A percentile compares a stretch with the other conserved stretches of the same genome.
Evolutionary conservation across 2,888 invertebrate genomes (phyloP).

Genomic region (Prenolepis imparis): DNA sequence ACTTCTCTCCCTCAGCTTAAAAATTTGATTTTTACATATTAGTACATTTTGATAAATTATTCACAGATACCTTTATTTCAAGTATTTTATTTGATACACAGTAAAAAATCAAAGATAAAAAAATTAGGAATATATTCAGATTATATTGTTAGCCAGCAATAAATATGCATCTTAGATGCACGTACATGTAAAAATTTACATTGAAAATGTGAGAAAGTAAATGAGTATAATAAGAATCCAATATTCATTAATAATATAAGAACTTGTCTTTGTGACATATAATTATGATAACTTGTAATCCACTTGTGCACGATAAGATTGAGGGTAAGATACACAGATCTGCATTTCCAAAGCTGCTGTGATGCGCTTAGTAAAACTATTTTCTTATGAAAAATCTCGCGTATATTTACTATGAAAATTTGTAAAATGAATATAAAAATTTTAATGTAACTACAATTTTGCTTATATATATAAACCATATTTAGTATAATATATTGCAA

Average conservation of each 20-base stretch:
- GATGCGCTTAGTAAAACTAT: constrained; percentile 81
- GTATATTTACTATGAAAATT: constrained; percentile 71
- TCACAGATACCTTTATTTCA: neutral
- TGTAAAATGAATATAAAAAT: constrained; percentile 62
- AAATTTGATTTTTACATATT: neutral
- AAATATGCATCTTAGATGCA: constrained; percentile 58
- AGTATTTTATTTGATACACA: constrained; percentile 7
- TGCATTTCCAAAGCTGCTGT: constrained; percentile 82
- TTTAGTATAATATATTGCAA: constrained; percentile 77
- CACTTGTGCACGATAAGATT: constrained; percentile 58
- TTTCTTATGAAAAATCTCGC: constrained; percentile 76
- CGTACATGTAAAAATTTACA: constrained; percentile 56
- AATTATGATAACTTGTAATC: constrained; percentile 68
- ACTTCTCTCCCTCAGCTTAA: neutral
- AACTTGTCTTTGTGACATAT: constrained; percentile 59
- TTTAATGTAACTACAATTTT: constrained; percentile 73
- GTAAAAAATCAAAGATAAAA: neutral
- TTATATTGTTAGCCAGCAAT: constrained; percentile 59
- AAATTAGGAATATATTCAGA: neutral
- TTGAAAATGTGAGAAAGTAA: constrained; percentile 59
- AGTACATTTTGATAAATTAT: constrained; percentile 15
- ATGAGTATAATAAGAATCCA: constrained; percentile 52
- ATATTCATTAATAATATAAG: constrained; percentile 50
- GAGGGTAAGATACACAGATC: constrained; percentile 75
- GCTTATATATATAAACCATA: constrained; percentile 76